A percentile compares a stretch with the other conserved stretches of the same genome.
These are phyloP conservation scores for Macrostomum lignano DNA, from an alignment of 1,140 invertebrate species.

Conservation along the genomic window DNA sequence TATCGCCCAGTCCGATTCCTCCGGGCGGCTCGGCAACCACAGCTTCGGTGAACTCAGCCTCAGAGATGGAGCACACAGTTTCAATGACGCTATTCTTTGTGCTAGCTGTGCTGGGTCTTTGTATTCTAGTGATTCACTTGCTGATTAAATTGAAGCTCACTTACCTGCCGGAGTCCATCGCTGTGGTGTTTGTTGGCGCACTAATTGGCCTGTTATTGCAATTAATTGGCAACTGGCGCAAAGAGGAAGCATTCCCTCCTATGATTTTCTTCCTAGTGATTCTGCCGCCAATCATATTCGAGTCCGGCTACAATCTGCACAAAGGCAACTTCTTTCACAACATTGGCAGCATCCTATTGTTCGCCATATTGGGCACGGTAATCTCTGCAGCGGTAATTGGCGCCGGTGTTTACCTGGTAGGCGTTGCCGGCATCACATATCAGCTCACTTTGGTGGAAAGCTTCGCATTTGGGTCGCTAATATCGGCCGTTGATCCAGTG, in stretches of 20 bases:
- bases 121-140: conserved; percentile 4
- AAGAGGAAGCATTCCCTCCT: conserved; percentile 4
- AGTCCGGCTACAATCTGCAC: conserved; percentile 81
- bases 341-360: conserved; percentile 55
- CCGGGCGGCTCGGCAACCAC: too few relatives aligned
- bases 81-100: conserved; percentile 6
- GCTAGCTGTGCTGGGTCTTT: neutral
- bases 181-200: neutral
- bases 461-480: conserved; percentile 85
- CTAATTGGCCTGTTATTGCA: conserved; percentile 5
- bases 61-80: too few relatives aligned
- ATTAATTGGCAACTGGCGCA: neutral
- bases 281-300: conserved; percentile 91
- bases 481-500: conserved; percentile 93
- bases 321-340: conserved; percentile 86
- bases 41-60: too few relatives aligned
- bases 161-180: conserved; percentile 4
- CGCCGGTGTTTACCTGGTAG: conserved; percentile 68
- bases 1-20: too few relatives aligned
- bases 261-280: conserved; percentile 84
- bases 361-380: conserved; percentile 78
- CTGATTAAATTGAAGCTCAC: neutral
- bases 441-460: conserved; percentile 69
- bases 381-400: conserved; percentile 50
- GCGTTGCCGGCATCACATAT: conserved; percentile 50